Base-by-base conservation (phyloP, 2,888 invertebrate genomes). In the Exocentrus adspersus region DNA sequence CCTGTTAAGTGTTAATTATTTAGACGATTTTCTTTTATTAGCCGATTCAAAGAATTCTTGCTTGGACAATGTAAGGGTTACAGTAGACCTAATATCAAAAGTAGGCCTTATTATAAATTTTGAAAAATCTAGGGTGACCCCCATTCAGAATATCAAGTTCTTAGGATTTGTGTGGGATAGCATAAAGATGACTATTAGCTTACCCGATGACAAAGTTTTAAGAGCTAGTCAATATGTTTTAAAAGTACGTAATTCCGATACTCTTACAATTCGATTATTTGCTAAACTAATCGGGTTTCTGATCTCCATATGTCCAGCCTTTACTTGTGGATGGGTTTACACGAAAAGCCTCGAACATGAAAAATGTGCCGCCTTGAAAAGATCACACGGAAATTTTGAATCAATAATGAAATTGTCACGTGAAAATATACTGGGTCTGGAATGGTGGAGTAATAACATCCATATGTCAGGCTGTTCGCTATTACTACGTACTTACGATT, bases 391-490 rank as follows among this genome's bases (percentile, higher is more conserved):
- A 24, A 53, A 53, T 37, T 53, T 32, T 30, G 37, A 53, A 10
- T 12, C 37, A 10, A 37, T 19, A 20, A 53, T 10, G 53, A 10
- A 19, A 37, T n/a, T n/a, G n/a, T n/a, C n/a, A n/a, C n/a, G n/a
- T n/a, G n/a, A n/a, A n/a, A n/a, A n/a, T n/a, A n/a, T 20, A 43
- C 16, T 10, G 24, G 57, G 52, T 9, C 9, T 62, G 16, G 48
- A 19, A 2, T 62, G 52, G 58, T 58, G 52, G 58, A 2, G 19
- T 7, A 9, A n/a, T 9, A 10, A 41, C 19, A 43, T 43, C 17
- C 17, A 17, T 17, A 43, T 3, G 17, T 1, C 43, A 9, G 17
- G 17, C 7, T 24, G 24, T 24, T 24, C 24, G 7, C 7, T 3
- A 24, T 24, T 24, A 7, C 24, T 5, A 3, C 14, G 32, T 32